phyloP scores from a whole-genome alignment of 2,888 invertebrate genomes.

The Drosophila buzzatii region DNA sequence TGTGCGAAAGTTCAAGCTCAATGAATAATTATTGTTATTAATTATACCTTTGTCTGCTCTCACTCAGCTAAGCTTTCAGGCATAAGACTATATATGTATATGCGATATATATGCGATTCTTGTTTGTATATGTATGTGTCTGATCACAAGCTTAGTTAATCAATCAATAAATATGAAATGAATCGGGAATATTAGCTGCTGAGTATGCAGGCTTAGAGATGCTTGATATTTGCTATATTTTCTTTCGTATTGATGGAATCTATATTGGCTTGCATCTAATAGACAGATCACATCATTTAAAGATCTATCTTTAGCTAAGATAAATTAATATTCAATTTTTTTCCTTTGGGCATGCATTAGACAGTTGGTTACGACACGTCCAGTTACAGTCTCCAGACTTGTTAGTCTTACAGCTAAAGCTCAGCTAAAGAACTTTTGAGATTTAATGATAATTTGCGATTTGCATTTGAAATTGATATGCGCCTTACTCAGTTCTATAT shows the following conservation, averaged over 20 bases:
- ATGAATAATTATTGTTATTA: constrained; percentile 5
- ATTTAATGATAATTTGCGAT: neutral
- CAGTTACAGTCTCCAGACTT: neutral
- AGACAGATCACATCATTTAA: neutral
- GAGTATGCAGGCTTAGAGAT: no score
- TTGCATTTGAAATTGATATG: constrained; percentile 6
- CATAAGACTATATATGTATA: neutral
- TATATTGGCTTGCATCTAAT: no score
- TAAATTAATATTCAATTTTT: neutral
- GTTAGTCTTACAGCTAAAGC: neutral
- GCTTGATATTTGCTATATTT: no score
- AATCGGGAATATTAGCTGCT: neutral
- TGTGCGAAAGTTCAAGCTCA: constrained; percentile 10
- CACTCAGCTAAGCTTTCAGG: neutral
- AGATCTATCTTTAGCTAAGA: neutral
- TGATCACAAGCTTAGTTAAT: neutral
- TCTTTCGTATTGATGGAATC: no score
- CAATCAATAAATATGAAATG: neutral
- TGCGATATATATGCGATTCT: neutral
- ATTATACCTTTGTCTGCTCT: neutral
- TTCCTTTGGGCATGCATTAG: neutral
- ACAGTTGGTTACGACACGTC: neutral
- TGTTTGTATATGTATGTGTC: neutral
- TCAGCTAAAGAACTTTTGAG: neutral
- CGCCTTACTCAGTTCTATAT: constrained; percentile 3